Conservation (phyloP, 2,113 vertebrate genomes). For the Anser cygnoides region DNA sequence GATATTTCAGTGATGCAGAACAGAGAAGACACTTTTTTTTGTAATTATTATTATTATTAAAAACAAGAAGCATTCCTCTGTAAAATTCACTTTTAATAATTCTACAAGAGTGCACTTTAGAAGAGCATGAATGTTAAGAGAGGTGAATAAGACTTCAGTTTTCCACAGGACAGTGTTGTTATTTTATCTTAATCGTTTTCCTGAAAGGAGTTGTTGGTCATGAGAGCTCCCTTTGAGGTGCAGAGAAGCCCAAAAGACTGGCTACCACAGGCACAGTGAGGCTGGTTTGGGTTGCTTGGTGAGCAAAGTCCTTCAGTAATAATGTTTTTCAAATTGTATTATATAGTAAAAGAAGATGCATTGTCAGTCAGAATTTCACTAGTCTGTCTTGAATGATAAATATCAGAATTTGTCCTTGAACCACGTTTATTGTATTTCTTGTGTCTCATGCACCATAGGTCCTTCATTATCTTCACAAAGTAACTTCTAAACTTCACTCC, state of each 20-base stretch:
- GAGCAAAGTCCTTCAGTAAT: not conserved
- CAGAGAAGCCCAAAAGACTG: not conserved
- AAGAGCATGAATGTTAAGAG: not conserved
- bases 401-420: conserved; percentile 75
- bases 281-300: not conserved
- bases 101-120: not conserved
- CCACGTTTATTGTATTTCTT: conserved; percentile 66
- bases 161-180: not conserved
- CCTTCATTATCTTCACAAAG: conserved; percentile 83
- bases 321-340: not conserved
- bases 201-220: not conserved
- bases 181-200: not conserved
- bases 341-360: conserved; percentile 86
- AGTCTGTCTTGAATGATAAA: conserved; percentile 72
- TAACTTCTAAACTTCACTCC: conserved; percentile 90
- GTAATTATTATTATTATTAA: not conserved
- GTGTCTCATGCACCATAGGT: conserved; percentile 80
- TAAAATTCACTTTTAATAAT: not conserved
- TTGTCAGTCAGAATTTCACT: conserved; percentile 78
- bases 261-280: not conserved
- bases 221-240: not conserved
- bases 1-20: not conserved
- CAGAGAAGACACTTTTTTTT: not conserved
- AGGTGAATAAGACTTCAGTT: not conserved
- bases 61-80: not conserved